phyloP scores from a whole-genome alignment of 1,140 invertebrate genomes.

The Bombus superbus region DNA sequence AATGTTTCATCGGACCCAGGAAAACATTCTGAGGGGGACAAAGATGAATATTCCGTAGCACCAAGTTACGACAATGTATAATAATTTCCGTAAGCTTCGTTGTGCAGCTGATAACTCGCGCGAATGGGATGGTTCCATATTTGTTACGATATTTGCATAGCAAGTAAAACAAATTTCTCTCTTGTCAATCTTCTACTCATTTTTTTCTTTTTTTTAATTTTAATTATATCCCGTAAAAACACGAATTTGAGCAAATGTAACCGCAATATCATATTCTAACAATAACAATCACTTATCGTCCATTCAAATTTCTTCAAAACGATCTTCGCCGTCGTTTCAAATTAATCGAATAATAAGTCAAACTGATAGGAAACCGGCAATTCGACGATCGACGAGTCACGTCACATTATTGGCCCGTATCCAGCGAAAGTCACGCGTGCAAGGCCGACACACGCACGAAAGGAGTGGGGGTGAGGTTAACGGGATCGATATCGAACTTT shows the following conservation, averaged over 20 bases:
- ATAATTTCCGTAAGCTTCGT: background rate
- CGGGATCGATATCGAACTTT: slow-evolving; percentile 65
- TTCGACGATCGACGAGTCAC: background rate
- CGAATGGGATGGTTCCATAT: too few relatives aligned
- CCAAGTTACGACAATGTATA: background rate
- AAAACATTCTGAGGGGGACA: background rate
- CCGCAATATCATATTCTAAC: too few relatives aligned
- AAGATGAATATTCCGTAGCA: background rate
- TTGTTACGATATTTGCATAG: too few relatives aligned
- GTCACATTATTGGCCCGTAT: slow-evolving; percentile 30
- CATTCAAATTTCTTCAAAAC: too few relatives aligned
- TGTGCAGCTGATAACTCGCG: background rate
- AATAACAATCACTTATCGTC: too few relatives aligned
- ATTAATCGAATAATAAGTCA: background rate
- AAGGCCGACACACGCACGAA: background rate
- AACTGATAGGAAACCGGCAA: background rate
- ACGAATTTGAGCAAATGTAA: too few relatives aligned
- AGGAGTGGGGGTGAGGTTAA: background rate
- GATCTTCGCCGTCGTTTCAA: background rate
- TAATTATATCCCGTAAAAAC: too few relatives aligned
- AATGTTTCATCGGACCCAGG: slow-evolving; percentile 16
- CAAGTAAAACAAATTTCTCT: too few relatives aligned
- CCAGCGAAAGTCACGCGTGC: slow-evolving; percentile 22
- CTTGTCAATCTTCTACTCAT: too few relatives aligned
- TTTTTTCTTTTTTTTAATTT: too few relatives aligned